A percentile compares a stretch with the other conserved stretches of the same genome.
Conservation (phyloP, 2,797 vertebrate genomes). For the Leptodactylus fallax region DNA sequence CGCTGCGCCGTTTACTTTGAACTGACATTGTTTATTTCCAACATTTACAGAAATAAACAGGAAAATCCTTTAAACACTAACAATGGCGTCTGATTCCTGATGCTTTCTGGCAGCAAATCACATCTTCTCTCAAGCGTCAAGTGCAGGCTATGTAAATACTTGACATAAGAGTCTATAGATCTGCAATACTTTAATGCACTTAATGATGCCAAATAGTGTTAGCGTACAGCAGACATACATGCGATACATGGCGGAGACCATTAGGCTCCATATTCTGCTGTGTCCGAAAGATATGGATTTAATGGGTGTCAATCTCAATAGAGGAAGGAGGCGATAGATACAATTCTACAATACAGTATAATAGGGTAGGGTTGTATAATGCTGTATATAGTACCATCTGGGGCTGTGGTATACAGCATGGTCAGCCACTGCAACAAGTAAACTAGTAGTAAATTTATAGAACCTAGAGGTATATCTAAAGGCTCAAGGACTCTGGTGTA, state of each 20-base stretch:
- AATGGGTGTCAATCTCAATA: conserved; percentile 37
- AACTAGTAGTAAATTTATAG: too few species aligned
- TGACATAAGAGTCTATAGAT: conserved; percentile 78
- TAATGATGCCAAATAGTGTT: conserved; percentile 69
- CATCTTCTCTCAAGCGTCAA: conserved; percentile 80
- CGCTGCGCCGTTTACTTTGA: conserved; percentile 78
- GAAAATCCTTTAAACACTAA: conserved; percentile 82
- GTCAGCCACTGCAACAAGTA: too few species aligned
- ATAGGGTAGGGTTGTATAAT: not conserved
- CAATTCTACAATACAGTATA: not conserved
- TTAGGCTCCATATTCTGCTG: conserved; percentile 41
- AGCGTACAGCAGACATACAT: conserved; percentile 19
- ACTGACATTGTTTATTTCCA: conserved; percentile 81
- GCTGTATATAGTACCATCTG: not conserved
- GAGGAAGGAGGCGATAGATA: not conserved
- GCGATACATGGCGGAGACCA: conserved; percentile 1
- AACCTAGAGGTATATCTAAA: too few species aligned
- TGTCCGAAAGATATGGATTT: conserved; percentile 26
- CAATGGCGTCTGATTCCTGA: conserved; percentile 81
- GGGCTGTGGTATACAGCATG: too few species aligned
- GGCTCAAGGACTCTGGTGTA: too few species aligned
- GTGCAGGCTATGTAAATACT: conserved; percentile 84
- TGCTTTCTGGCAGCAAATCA: conserved; percentile 80
- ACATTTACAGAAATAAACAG: conserved; percentile 88
- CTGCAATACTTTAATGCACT: conserved; percentile 69